Conservation (phyloP, 1,140 invertebrate genomes). For the Choristoneura fumiferana region DNA sequence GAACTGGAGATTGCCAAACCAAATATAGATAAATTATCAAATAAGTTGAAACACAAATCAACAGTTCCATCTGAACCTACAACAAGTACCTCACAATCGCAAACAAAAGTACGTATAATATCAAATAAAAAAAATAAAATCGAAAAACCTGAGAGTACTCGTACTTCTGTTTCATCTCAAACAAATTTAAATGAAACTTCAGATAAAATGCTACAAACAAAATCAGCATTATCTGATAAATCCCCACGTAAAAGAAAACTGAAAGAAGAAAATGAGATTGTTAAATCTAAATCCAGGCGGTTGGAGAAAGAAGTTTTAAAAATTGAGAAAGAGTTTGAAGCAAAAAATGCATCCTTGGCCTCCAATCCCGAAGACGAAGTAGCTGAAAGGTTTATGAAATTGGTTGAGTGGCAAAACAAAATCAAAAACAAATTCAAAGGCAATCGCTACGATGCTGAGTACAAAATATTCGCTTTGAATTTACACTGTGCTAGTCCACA, state of each 20-base stretch:
- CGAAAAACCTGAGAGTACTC: no score
- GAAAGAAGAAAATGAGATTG: no score
- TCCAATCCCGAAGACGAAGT: background rate
- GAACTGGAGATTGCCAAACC: background rate
- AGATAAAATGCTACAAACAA: no score
- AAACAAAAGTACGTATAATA: background rate
- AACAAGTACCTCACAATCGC: background rate
- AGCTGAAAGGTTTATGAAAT: slow-evolving; percentile 19
- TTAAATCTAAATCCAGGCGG: no score
- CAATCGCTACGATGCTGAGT: slow-evolving; percentile 10
- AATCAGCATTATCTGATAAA: no score
- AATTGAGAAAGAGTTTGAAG: background rate
- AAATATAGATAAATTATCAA: background rate
- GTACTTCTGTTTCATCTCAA: no score
- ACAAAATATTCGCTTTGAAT: slow-evolving; percentile 21
- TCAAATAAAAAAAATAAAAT: background rate
- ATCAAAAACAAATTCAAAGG: slow-evolving; percentile 22
- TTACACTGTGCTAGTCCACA: slow-evolving; percentile 24
- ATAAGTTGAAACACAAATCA: background rate
- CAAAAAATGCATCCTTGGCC: background rate
- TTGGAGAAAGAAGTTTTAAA: background rate
- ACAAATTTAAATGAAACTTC: no score
- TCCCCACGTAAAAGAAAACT: no score
- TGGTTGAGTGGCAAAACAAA: slow-evolving; percentile 19
- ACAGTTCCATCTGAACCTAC: background rate